Conservation (phyloP, 2,113 vertebrate species). For the Archilochus colubris region DNA sequence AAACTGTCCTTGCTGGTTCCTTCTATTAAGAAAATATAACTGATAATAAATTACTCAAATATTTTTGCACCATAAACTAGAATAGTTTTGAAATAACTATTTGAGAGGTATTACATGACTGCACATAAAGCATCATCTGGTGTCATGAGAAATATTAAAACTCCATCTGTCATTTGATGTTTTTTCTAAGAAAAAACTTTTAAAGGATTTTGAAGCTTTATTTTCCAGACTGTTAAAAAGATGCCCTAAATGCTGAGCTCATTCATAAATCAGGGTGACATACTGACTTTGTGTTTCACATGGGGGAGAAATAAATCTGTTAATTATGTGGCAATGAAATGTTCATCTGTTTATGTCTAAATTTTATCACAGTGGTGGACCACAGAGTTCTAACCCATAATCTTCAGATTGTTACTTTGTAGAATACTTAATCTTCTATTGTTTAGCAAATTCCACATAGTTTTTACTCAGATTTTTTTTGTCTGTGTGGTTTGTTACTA, state of each 20-base stretch:
- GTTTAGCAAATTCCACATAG: not conserved
- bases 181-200: not conserved
- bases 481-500: not conserved
- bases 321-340: not conserved
- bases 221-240: conserved; percentile 10
- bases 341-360: conserved; percentile 5
- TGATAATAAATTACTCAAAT: not conserved
- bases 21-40: not conserved
- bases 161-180: conserved; percentile 21
- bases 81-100: not conserved
- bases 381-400: not conserved
- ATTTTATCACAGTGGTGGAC: conserved; percentile 1
- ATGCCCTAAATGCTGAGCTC: not conserved
- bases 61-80: not conserved
- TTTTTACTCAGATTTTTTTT: not conserved
- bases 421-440: not conserved
- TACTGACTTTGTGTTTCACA: conserved; percentile 8
- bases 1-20: not conserved
- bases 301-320: not conserved
- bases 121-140: not conserved
- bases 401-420: not conserved
- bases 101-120: not conserved
- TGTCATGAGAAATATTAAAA: conserved; percentile 23
- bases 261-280: conserved; percentile 5
- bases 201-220: not conserved